Conservation (phyloP, 2,888 invertebrate genomes). For the Drosophila kokeensis region DNA sequence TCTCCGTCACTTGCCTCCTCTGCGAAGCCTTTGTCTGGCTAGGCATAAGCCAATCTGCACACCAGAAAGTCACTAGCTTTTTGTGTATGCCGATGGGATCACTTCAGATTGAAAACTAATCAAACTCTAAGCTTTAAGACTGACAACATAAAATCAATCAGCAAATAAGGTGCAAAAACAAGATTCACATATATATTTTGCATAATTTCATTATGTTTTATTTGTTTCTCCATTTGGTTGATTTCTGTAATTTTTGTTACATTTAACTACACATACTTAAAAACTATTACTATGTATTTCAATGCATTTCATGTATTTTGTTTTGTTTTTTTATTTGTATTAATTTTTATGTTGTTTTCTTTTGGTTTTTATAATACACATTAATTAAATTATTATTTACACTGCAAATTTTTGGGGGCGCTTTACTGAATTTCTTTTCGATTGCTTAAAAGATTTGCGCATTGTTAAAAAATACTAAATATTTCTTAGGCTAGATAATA, state of each 20-base stretch:
- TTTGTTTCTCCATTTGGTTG: slow-evolving; percentile 61
- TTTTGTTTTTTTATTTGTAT: slow-evolving; percentile 4
- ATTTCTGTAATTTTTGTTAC: slow-evolving; percentile 72
- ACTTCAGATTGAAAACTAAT: slow-evolving; percentile 50
- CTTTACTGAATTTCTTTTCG: slow-evolving; percentile 1
- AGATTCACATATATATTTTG: slow-evolving; percentile 50
- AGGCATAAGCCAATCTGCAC: slow-evolving; percentile 53
- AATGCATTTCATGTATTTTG: slow-evolving; percentile 46
- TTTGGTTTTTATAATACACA: slow-evolving; percentile 47
- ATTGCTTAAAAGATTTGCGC: slow-evolving; percentile 12
- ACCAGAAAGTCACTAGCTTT: slow-evolving; percentile 26
- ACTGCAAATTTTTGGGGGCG: slow-evolving; percentile 31
- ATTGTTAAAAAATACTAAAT: slow-evolving; percentile 50
- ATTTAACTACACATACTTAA: slow-evolving; percentile 84
- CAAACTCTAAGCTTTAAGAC: slow-evolving; percentile 41
- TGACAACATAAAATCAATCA: slow-evolving; percentile 8
- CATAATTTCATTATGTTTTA: slow-evolving; percentile 80
- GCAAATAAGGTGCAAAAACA: neutral
- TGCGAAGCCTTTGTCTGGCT: slow-evolving; percentile 32
- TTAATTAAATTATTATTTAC: slow-evolving; percentile 55
- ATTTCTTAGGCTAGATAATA: slow-evolving; percentile 61
- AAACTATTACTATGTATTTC: slow-evolving; percentile 40
- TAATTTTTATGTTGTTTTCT: slow-evolving; percentile 1
- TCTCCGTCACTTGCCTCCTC: neutral
- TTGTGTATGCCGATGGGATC: slow-evolving; percentile 41